Base-by-base conservation (phyloP, 2,797 vertebrate genomes). In the Myotis pilosus region DNA sequence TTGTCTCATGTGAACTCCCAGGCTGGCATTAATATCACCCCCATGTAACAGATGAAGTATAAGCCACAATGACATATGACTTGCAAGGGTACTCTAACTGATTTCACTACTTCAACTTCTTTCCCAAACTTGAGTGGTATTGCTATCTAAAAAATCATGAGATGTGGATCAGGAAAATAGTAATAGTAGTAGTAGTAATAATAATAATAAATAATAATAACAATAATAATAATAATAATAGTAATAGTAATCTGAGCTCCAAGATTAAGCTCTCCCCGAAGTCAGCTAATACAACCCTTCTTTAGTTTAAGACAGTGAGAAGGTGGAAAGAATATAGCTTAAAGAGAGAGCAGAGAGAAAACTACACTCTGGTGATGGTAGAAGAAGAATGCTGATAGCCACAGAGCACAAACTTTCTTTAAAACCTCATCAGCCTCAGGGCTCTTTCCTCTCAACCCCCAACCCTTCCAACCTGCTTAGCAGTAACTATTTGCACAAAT, bases 101-200 rank as follows among this genome's bases (percentile, higher is more conserved):
- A 72, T 44, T 89, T 91, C 23, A 69, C 36, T 75, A 64, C 51
- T 90, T 36, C 13, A 95, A 62, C 4, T 94, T 60, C 8, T 82
- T 92, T 57, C 41, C 49, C 51, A 95, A 92, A 92, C 94, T 75
- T 84, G 47, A 94, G n/a, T 69, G 28, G 19, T 38, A 2, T 0
- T 81, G 19, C 62, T 91, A 87, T 38, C 60, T 80, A 83, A 68
- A 96, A 87, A 89, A 74, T 57, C 36, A 86, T 64, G 16, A 89
- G 5, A 33, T 66, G 83, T 47, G 25, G 25, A 84, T 72, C n/a
- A 91, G 28, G 51, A 91, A 89, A 91, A 78, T 0, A 94, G 41
- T 85, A 82, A 78, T 17, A 15, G 47, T 47, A 15, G 13, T 47
- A 47, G 3, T 47, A 47, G 13, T 47, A 47, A 11, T 47, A 47